Evolutionary conservation across 2,888 invertebrate species (phyloP).

Genomic region (Cistogaster globosa): DNA sequence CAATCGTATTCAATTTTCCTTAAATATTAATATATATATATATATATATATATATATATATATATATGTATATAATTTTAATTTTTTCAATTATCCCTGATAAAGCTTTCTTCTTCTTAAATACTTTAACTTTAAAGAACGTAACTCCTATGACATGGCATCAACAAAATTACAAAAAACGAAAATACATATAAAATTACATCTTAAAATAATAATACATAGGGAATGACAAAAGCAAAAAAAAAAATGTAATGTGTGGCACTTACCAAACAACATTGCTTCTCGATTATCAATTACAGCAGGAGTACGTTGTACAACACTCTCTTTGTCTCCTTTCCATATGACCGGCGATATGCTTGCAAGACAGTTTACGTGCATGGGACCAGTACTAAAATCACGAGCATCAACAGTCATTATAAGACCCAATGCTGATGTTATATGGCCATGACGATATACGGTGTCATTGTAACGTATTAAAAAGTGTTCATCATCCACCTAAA

Average conservation of each 20-base stretch:
- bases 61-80: too few species aligned
- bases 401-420: slow-evolving; percentile 84
- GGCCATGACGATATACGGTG: slow-evolving; percentile 85
- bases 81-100: too few species aligned
- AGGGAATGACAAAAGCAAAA: too few species aligned
- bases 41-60: too few species aligned
- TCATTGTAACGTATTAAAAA: slow-evolving; percentile 84
- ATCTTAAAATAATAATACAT: too few species aligned
- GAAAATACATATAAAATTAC: too few species aligned
- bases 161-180: too few species aligned
- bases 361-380: slow-evolving; percentile 86
- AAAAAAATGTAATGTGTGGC: slow-evolving; percentile 19
- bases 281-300: slow-evolving; percentile 85
- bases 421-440: slow-evolving; percentile 85
- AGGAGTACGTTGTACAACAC: slow-evolving; percentile 85
- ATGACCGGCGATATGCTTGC: slow-evolving; percentile 86
- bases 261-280: slow-evolving; percentile 86
- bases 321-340: slow-evolving; percentile 86
- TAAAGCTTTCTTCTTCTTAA: too few species aligned
- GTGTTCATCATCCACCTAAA: slow-evolving; percentile 84
- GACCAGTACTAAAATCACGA: slow-evolving; percentile 85
- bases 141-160: too few species aligned
- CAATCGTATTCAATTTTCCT: too few species aligned
- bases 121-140: too few species aligned
- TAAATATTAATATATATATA: too few species aligned